Base-by-base conservation (phyloP, 2,797 vertebrate species). In the Poeciliopsis gracilis region DNA sequence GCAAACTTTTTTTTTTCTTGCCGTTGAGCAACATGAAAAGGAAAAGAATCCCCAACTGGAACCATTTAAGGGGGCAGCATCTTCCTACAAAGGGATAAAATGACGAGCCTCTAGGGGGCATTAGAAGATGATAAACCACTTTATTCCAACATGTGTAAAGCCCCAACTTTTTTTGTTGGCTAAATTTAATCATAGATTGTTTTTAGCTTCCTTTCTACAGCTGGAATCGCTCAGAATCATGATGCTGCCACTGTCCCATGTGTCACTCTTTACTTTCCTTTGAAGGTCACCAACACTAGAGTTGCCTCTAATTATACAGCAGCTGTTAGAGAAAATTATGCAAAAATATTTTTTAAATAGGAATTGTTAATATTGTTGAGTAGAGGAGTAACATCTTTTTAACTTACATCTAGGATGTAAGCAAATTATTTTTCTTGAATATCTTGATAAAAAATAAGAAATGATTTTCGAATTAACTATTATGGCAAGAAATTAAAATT, bases 201-300 rank as follows among this genome's bases (percentile, higher is more conserved):
- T 82, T 89, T 84, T 81, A 82, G 79, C 77, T 45, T 57, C 57
- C 57, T 87, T 83, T 77, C 72, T 78, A 46, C 75, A 55, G 0
- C 81, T 70, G 13, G 0, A 67, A 57, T 80, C 74, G 73, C 77
- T 79, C 83, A 82, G 79, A 81, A 46, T 57, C 76, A 74, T 78
- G 86, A 82, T 76, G 78, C 79, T 53, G 75, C 38, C 9, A 76
- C 28, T 69, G 76, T 79, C 75, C 49, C 47, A 12, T 51, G 76
- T 47, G 57, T 72, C 76, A 75, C 77, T 82, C 80, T 87, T 93
- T 94, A 89, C 93, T 94, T 94, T 88, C 79, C 85, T 90, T 91
- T 88, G 91, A 92, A 81, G 90, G 84, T 33, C 75, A 86, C 78
- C 88, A 81, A 89, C 91, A 91, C 81, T 79, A 78, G 75, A 83